phyloP scores from a whole-genome alignment of 2,113 vertebrate genomes.

The Plectropomus leopardus region DNA sequence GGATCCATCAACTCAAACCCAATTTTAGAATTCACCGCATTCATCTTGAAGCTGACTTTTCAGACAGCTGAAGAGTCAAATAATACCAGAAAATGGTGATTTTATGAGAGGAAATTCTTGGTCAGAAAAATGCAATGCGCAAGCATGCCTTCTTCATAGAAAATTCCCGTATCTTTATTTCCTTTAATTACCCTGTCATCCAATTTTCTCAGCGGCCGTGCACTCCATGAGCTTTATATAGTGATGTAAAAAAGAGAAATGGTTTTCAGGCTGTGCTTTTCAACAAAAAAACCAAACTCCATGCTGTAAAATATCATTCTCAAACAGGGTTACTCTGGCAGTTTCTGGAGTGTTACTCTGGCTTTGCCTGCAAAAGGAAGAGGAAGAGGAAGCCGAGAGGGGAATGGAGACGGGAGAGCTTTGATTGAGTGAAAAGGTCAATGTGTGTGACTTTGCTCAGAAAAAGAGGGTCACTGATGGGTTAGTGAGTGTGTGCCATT shows the following conservation, averaged over 20 bases:
- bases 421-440: slow-evolving; percentile 58
- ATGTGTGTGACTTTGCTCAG: slow-evolving; percentile 34
- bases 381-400: slow-evolving; percentile 35
- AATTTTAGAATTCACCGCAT: not conserved
- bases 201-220: slow-evolving; percentile 30
- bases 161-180: slow-evolving; percentile 22
- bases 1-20: not conserved
- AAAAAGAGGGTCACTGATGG: slow-evolving; percentile 47
- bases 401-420: slow-evolving; percentile 3
- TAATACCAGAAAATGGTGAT: not conserved
- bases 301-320: slow-evolving; percentile 44
- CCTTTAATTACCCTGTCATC: slow-evolving; percentile 6
- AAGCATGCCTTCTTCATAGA: not conserved
- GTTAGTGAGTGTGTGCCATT: not conserved
- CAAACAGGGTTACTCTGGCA: slow-evolving; percentile 25
- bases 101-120: slow-evolving; percentile 4
- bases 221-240: not conserved
- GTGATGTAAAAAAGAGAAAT: slow-evolving; percentile 8
- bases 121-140: not conserved
- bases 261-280: slow-evolving; percentile 26
- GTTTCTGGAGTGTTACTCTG: slow-evolving; percentile 41
- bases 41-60: not conserved
- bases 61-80: not conserved
- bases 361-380: slow-evolving; percentile 47
- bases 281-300: slow-evolving; percentile 13